Base-by-base conservation (phyloP, 2,113 vertebrate genomes). In the Cisticola juncidis region DNA sequence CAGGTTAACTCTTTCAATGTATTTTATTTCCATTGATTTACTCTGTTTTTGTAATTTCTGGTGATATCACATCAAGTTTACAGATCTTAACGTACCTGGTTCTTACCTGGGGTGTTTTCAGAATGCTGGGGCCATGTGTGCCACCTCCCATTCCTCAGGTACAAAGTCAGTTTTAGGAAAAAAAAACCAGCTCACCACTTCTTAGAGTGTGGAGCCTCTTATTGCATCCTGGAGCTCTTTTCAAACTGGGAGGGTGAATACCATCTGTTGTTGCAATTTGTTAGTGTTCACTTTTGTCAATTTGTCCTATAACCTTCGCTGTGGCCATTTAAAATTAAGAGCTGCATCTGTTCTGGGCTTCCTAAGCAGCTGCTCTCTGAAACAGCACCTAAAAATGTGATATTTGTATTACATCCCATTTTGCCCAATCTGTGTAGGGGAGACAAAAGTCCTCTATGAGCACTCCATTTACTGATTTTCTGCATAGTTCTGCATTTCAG, bases 241-340 rank as follows among this genome's bases (percentile, higher is more conserved):
- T 81, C 60, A 68, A 62, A 51, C 2, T 1, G 61, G 45, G 69
- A 91, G 57, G n/a, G 81, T 68, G 90, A 90, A 36, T 85, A 57
- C 87, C 92, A 93, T 94, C 94, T 96, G 87, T 58, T 96, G 65
- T 73, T 91, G 56, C 57, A 89, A 51, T 94, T 92, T 95, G 60
- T 76, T 94, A 60, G 22, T 40, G 54, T 79, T 94, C 57, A 45
- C 85, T 95, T 89, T 91, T 81, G 69, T 94, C 70, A 82, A 2
- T 91, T 95, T 79, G 78, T 95, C 87, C 81, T 57, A 57, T 68
- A 93, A 91, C 73, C 65, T 93, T 73, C 74, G 87, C 66, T 68
- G 57, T 91, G 84, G 73, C 85, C 70, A 90, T 91, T 95, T 91
- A 77, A 95, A 85, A 85, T 94, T 87, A 95, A 94, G 92, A 90